Evolutionary conservation across 2,797 vertebrate species (phyloP).

Genomic region (Limnodromus scolopaceus): DNA sequence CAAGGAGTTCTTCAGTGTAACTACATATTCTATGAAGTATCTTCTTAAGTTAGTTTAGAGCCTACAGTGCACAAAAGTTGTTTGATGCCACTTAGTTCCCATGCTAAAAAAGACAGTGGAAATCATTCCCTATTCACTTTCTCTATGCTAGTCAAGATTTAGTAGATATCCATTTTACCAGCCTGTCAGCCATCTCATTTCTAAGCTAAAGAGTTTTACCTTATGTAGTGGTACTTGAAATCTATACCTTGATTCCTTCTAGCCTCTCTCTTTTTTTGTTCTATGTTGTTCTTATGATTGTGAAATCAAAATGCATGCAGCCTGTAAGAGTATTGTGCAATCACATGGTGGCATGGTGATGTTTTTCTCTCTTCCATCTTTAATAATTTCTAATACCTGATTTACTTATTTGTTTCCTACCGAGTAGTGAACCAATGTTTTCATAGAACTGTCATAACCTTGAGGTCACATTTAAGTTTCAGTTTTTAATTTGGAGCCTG

Average conservation of each 20-base stretch:
- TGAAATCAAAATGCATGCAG: background rate
- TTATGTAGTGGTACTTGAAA: fast-evolving
- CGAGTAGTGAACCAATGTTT: background rate
- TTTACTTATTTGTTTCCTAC: background rate
- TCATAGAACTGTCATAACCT: background rate
- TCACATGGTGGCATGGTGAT: background rate
- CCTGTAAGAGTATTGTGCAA: background rate
- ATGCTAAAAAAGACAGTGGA: background rate
- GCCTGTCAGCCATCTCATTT: background rate
- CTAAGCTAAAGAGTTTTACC: background rate
- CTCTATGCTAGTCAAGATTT: background rate
- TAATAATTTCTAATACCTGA: background rate
- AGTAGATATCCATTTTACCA: background rate
- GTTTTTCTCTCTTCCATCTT: background rate
- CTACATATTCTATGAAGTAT: background rate
- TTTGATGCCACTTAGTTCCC: background rate
- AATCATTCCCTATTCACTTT: background rate
- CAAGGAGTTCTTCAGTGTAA: background rate
- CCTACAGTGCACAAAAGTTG: background rate
- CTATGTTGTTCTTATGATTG: background rate
- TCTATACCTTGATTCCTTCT: background rate
- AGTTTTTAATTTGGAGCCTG: background rate
- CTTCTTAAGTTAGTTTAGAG: background rate
- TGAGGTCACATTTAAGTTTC: background rate
- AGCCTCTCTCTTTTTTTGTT: background rate